A percentile compares a stretch with the other conserved stretches of the same genome.
Conservation (phyloP, 1,140 invertebrate genomes). For the Dolichoris vasculosae region DNA sequence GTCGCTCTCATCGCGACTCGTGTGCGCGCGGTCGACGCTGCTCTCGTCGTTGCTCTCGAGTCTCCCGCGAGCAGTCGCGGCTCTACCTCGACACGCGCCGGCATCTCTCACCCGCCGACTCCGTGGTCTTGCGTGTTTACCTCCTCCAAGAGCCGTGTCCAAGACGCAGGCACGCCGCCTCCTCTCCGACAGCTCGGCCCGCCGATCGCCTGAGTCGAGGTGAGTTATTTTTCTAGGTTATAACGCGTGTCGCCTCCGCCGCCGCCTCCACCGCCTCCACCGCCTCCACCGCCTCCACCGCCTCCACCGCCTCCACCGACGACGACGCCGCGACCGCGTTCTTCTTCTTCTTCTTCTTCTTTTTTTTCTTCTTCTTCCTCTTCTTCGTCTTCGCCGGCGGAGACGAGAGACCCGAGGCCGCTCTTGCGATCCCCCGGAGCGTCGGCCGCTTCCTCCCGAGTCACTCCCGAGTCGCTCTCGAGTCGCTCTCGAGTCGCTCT, state of each 20-base stretch:
- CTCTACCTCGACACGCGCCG: background rate
- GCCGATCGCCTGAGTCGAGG: background rate
- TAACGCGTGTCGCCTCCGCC: background rate
- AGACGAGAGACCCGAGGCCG: no score
- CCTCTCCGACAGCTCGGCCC: background rate
- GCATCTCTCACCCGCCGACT: background rate
- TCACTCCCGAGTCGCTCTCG: no score
- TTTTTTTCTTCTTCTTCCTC: no score
- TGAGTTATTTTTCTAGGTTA: constrained; percentile 35
- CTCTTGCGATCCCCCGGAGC: no score
- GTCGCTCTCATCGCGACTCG: background rate
- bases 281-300: no score
- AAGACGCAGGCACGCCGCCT: background rate
- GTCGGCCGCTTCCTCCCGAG: no score
- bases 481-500: no score
- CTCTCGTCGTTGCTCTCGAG: background rate
- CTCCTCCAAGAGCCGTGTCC: background rate
- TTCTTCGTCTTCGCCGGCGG: no score
- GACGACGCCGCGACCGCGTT: no score
- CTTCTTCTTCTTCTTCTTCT: no score
- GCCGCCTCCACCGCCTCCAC: no score
- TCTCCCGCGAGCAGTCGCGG: background rate
- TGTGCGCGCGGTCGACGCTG: background rate
- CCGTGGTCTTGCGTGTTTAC: background rate
- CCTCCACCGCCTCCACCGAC: no score